Evolutionary conservation across 2,113 vertebrate species (phyloP).

Genomic region (Pantherophis guttatus): DNA sequence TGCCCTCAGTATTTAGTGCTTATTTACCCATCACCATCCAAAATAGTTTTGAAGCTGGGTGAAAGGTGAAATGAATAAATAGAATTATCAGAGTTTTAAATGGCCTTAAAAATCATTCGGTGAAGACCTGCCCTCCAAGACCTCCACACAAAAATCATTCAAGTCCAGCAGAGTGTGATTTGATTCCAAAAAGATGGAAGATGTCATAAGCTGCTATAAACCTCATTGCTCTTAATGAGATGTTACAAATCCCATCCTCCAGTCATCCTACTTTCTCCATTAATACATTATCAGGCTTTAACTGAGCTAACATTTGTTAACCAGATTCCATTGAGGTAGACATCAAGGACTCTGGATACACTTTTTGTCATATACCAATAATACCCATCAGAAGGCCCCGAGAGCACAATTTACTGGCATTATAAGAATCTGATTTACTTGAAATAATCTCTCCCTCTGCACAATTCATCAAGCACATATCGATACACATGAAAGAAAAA

Average conservation of each 20-base stretch:
- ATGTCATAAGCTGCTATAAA: not conserved
- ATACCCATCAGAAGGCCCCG: not conserved
- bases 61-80: not conserved
- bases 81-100: not conserved
- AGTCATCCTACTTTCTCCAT: not conserved
- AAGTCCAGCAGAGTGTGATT: not conserved
- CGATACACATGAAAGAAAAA: not conserved
- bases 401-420: not conserved
- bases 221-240: not conserved
- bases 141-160: not conserved
- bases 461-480: not conserved
- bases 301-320: not conserved
- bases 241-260: constrained; percentile 12
- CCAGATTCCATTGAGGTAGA: not conserved
- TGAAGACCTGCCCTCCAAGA: not conserved
- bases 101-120: not conserved
- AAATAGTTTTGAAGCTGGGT: not conserved
- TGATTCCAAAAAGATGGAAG: not conserved
- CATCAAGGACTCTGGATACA: constrained; percentile 45
- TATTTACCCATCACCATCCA: not conserved
- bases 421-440: not conserved
- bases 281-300: not conserved
- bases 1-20: not conserved
- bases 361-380: constrained; percentile 26
- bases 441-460: not conserved